phyloP scores from a whole-genome alignment of 1,140 invertebrate species.

The Leptinotarsa defecta region DNA sequence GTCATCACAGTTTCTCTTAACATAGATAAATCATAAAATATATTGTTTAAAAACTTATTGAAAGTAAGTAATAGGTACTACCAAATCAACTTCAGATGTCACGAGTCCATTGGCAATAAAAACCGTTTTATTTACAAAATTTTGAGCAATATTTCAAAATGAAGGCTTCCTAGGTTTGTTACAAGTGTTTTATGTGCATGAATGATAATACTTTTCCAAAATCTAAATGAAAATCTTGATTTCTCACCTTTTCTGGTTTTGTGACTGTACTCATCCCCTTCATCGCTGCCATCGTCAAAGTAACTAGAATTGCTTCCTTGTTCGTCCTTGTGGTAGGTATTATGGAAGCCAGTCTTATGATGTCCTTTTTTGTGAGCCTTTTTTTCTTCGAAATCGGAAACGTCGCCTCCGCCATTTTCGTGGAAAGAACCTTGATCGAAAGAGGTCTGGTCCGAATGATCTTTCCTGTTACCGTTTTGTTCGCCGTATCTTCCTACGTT shows the following conservation, averaged over 20 bases:
- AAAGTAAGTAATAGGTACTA: too few species aligned
- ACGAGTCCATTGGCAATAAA: too few species aligned
- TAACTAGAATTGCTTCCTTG: slow-evolving; percentile 67
- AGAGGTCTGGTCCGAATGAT: slow-evolving; percentile 42
- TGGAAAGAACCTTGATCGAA: slow-evolving; percentile 47
- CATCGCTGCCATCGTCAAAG: slow-evolving; percentile 66
- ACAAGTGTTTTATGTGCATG: too few species aligned
- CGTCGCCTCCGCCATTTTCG: slow-evolving; percentile 39
- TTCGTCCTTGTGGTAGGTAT: slow-evolving; percentile 70
- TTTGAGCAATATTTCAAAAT: too few species aligned
- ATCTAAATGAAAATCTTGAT: slow-evolving; percentile 49
- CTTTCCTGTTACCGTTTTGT: slow-evolving; percentile 40
- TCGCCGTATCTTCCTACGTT: slow-evolving; percentile 46
- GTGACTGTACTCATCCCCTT: slow-evolving; percentile 61
- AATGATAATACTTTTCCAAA: slow-evolving; percentile 46
- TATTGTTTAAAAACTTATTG: too few species aligned
- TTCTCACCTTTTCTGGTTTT: slow-evolving; percentile 57
- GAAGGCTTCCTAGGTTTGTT: too few species aligned
- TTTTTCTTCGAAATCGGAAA: slow-evolving; percentile 56
- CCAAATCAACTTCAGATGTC: too few species aligned
- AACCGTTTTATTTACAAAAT: too few species aligned
- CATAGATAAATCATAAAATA: too few species aligned
- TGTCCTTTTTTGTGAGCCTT: slow-evolving; percentile 66
- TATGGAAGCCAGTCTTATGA: slow-evolving; percentile 67
- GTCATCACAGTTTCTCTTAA: too few species aligned